Conservation (phyloP, 2,888 invertebrate genomes). For the Nasonovia ribisnigri region DNA sequence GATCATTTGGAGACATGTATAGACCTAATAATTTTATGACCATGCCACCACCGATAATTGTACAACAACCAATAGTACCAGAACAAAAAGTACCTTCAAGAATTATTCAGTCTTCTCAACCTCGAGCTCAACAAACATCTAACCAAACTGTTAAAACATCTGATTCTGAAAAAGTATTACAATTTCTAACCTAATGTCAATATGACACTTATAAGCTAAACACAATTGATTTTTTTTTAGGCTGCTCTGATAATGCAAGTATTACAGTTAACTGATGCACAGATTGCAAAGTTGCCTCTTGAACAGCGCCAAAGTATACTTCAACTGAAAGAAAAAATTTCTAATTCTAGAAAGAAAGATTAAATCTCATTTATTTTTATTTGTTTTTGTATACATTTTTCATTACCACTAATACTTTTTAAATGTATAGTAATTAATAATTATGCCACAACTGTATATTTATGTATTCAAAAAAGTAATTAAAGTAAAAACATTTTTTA, state of each 20-base stretch:
- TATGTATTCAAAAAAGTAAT: not conserved
- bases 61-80: not conserved
- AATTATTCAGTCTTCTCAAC: not conserved
- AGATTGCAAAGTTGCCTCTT: slow-evolving; percentile 94
- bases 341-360: slow-evolving; percentile 72
- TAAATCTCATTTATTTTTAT: not conserved
- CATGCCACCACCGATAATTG: slow-evolving; percentile 73
- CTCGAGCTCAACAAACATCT: not conserved
- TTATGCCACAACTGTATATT: not conserved
- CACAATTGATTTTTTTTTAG: slow-evolving; percentile 71
- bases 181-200: not conserved
- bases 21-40: slow-evolving; percentile 74
- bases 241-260: slow-evolving; percentile 99
- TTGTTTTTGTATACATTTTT: not conserved
- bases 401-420: not conserved
- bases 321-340: slow-evolving; percentile 96
- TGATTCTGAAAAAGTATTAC: slow-evolving; percentile 62
- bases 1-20: not conserved
- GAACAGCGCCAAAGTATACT: slow-evolving; percentile 96
- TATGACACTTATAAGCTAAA: not conserved
- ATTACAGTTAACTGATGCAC: slow-evolving; percentile 95
- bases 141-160: slow-evolving; percentile 45
- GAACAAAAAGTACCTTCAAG: not conserved
- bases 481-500: not conserved
- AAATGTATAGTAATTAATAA: not conserved